phyloP scores from a whole-genome alignment of 2,113 vertebrate species.

The Macrotis lagotis region DNA sequence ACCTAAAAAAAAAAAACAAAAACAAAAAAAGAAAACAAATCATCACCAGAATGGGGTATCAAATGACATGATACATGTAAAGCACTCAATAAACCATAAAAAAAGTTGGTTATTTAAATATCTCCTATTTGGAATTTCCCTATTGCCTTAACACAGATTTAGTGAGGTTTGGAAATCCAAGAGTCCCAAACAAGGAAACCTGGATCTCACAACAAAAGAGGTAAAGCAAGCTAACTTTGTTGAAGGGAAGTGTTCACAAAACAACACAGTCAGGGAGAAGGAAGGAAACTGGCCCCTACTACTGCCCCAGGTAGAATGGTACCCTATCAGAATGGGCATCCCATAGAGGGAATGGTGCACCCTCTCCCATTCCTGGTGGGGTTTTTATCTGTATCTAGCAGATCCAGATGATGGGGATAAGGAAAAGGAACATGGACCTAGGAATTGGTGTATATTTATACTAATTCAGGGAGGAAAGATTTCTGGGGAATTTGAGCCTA shows the following conservation, averaged over 20 bases:
- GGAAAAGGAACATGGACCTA: background rate
- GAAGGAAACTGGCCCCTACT: background rate
- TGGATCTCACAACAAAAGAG: background rate
- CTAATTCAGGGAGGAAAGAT: background rate
- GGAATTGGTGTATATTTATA: background rate
- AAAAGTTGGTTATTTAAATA: background rate
- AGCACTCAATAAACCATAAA: background rate
- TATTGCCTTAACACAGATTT: background rate
- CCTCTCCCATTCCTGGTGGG: background rate
- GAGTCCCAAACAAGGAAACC: background rate
- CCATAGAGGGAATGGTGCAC: background rate
- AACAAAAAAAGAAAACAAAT: no score
- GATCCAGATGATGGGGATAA: background rate
- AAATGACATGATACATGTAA: background rate
- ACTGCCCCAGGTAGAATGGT: background rate
- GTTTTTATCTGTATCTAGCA: background rate
- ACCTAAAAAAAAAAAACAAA: no score
- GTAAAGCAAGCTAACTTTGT: background rate
- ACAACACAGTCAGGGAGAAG: background rate
- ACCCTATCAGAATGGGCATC: no score
- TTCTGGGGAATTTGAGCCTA: background rate
- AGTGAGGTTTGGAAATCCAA: background rate
- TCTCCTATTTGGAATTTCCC: background rate
- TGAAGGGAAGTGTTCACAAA: background rate
- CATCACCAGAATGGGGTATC: no score